Conservation (phyloP, 2,113 vertebrate species). For the Reinhardtius hippoglossoides region DNA sequence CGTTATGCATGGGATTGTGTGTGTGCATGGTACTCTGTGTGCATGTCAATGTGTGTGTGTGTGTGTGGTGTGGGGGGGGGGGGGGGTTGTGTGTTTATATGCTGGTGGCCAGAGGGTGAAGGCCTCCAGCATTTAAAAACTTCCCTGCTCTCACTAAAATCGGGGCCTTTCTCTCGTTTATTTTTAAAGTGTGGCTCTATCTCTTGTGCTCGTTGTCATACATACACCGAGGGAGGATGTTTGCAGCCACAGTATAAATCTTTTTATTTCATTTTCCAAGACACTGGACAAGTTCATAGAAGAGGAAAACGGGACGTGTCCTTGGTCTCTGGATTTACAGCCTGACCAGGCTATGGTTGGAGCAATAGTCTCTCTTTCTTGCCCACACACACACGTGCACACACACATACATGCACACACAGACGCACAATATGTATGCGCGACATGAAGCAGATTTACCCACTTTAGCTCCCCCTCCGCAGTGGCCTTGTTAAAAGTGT, state of each 20-base stretch:
- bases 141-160: slow-evolving; percentile 32
- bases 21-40: slow-evolving; percentile 38
- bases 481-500: slow-evolving; percentile 76
- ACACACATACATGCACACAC: slow-evolving; percentile 41
- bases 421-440: slow-evolving; percentile 33
- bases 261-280: slow-evolving; percentile 84
- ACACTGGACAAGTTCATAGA: slow-evolving; percentile 82
- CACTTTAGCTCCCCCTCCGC: slow-evolving; percentile 52
- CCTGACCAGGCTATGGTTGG: slow-evolving; percentile 52
- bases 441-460: slow-evolving; percentile 63
- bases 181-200: slow-evolving; percentile 34
- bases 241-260: slow-evolving; percentile 81
- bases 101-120: slow-evolving; percentile 66
- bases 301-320: slow-evolving; percentile 80
- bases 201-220: slow-evolving; percentile 8
- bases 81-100: slow-evolving; percentile 32
- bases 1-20: slow-evolving; percentile 77
- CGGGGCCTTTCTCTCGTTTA: slow-evolving; percentile 43
- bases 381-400: slow-evolving; percentile 38
- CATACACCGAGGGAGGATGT: slow-evolving; percentile 40
- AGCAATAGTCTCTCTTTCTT: slow-evolving; percentile 36
- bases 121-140: slow-evolving; percentile 67
- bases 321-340: slow-evolving; percentile 81
- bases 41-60: slow-evolving; percentile 45
- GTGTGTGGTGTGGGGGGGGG: slow-evolving; percentile 16